Evolutionary conservation across 2,797 vertebrate species (phyloP).

Genomic region (Muscicapa striata): DNA sequence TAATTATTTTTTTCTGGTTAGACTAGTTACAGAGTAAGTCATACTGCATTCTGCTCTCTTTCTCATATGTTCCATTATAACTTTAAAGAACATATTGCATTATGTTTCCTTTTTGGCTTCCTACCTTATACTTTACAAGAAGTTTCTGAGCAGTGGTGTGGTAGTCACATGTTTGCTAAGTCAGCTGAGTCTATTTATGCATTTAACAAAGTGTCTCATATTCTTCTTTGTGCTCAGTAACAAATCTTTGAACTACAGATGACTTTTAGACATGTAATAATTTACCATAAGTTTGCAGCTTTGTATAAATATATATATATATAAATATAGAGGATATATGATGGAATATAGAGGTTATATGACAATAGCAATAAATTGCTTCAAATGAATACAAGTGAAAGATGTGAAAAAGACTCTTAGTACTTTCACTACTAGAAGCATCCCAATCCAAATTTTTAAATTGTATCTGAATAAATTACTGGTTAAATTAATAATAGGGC

Average conservation of each 20-base stretch:
- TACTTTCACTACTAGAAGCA: constrained; percentile 11
- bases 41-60: constrained; percentile 13
- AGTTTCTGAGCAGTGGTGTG: constrained; percentile 29
- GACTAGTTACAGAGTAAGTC: constrained; percentile 48
- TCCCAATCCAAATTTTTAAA: background rate
- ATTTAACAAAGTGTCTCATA: background rate
- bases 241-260: background rate
- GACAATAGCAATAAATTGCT: background rate
- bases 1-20: constrained; percentile 61
- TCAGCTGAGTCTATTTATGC: constrained; percentile 54
- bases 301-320: background rate
- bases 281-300: background rate
- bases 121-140: constrained; percentile 43
- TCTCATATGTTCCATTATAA: constrained; percentile 33
- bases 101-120: constrained; percentile 60
- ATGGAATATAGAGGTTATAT: background rate
- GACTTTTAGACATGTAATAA: background rate
- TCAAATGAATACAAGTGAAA: background rate
- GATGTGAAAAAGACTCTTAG: background rate
- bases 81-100: constrained; percentile 36
- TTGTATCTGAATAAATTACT: constrained; percentile 7
- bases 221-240: background rate
- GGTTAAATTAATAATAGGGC: constrained; percentile 3
- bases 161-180: constrained; percentile 40
- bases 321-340: background rate